Evolutionary conservation across 2,797 vertebrate genomes (phyloP).

Genomic region (Telmatherina bonti): DNA sequence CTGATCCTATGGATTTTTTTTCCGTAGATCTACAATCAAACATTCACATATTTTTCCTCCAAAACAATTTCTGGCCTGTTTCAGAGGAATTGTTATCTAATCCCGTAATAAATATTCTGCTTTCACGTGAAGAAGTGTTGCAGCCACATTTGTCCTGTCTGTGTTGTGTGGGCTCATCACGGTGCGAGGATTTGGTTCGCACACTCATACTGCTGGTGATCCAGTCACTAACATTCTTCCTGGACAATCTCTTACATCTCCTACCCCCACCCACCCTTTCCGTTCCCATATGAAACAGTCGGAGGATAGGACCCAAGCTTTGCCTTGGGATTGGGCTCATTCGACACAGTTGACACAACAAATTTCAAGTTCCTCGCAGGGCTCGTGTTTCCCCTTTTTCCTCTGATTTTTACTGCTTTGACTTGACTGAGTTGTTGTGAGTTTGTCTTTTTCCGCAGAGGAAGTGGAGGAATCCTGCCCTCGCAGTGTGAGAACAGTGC

Average conservation of each 20-base stretch:
- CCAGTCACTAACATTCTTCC: background rate
- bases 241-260: background rate
- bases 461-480: constrained; percentile 32
- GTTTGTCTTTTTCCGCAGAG: constrained; percentile 22
- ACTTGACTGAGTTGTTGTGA: background rate
- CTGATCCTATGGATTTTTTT: too few species aligned
- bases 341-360: constrained; percentile 31
- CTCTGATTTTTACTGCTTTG: background rate
- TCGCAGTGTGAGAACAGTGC: background rate
- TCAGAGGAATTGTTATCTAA: background rate
- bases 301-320: constrained; percentile 2
- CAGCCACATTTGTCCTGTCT: background rate
- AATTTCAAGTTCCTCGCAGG: constrained; percentile 15
- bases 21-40: background rate
- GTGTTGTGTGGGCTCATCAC: background rate
- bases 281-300: background rate
- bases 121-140: background rate
- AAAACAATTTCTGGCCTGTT: background rate
- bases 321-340: constrained; percentile 37
- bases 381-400: constrained; percentile 13
- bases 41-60: background rate
- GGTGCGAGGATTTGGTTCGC: background rate
- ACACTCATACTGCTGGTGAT: background rate
- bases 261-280: background rate
- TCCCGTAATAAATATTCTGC: background rate